A percentile compares a stretch with the other conserved stretches of the same genome.
Evolutionary conservation across 2,113 vertebrate species (phyloP).

Genomic region (Calcarius ornatus): DNA sequence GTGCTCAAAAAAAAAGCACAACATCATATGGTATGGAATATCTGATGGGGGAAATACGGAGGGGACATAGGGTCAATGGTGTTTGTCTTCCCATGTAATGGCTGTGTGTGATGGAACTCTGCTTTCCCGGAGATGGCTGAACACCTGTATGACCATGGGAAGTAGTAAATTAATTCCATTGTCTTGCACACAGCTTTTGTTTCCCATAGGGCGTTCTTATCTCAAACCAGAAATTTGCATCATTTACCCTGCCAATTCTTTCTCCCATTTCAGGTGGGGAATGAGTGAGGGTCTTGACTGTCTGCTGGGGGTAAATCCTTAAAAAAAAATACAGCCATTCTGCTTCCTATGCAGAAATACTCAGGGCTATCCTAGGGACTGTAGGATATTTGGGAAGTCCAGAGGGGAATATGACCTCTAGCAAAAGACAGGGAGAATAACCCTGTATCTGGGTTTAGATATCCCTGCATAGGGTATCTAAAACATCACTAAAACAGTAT

Average conservation of each 20-base stretch:
- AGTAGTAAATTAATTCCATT: not conserved
- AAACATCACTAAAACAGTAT: not conserved
- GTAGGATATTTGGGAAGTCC: not conserved
- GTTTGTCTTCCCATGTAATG: not conserved
- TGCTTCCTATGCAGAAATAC: not conserved
- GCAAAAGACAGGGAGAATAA: not conserved
- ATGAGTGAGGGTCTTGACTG: not conserved
- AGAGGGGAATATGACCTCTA: not conserved
- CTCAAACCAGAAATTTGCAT: not conserved
- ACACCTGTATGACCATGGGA: not conserved
- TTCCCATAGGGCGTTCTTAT: not conserved
- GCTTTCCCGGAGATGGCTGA: not conserved
- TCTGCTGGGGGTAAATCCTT: not conserved
- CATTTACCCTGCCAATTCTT: not conserved
- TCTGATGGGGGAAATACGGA: not conserved
- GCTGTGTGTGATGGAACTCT: rapidly evolving
- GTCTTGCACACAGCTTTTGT: not conserved
- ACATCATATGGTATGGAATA: not conserved
- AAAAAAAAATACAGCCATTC: not conserved
- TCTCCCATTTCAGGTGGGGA: not conserved
- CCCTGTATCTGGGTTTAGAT: not conserved
- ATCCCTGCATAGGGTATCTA: not conserved
- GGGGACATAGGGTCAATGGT: not conserved
- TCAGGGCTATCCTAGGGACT: not conserved
- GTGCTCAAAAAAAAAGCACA: not conserved